Percentiles rank a stretch among this genome's conserved stretches.
Evolutionary conservation across 2,888 invertebrate species (phyloP).

Genomic region (Seira musarum): DNA sequence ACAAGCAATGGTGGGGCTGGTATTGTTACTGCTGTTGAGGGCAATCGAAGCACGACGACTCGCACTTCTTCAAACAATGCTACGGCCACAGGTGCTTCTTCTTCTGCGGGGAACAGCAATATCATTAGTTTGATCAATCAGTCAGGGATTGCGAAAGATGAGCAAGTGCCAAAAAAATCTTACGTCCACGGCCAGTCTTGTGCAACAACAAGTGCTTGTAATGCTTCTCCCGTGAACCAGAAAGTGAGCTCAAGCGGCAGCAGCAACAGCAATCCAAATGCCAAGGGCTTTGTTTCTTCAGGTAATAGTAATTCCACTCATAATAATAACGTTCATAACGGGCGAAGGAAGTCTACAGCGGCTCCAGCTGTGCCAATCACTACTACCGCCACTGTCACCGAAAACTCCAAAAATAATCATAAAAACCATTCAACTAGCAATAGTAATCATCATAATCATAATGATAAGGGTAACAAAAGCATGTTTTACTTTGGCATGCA

Average conservation of each 20-base stretch:
- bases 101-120: slow-evolving; percentile 45
- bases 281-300: not conserved
- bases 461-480: slow-evolving; percentile 71
- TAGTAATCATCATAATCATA: slow-evolving; percentile 37
- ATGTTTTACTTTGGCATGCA: slow-evolving; percentile 88
- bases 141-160: slow-evolving; percentile 54
- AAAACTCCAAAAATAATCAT: slow-evolving; percentile 40
- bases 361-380: slow-evolving; percentile 51
- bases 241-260: slow-evolving; percentile 45
- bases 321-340: slow-evolving; percentile 45
- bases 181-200: slow-evolving; percentile 48
- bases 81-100: no score
- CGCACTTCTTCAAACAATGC: no score
- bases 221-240: slow-evolving; percentile 52
- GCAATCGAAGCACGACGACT: slow-evolving; percentile 38
- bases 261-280: slow-evolving; percentile 22
- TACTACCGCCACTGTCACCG: slow-evolving; percentile 27
- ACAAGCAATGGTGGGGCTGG: slow-evolving; percentile 20
- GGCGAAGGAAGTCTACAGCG: slow-evolving; percentile 47
- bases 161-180: slow-evolving; percentile 54
- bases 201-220: slow-evolving; percentile 34
- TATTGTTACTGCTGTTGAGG: slow-evolving; percentile 8
- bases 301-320: slow-evolving; percentile 10
- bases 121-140: slow-evolving; percentile 58
- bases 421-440: slow-evolving; percentile 11